A percentile compares a stretch with the other conserved stretches of the same genome.
These are phyloP conservation scores for Mimumesa dahlbomi DNA, from an alignment of 2,888 invertebrate species.

Conservation along the genomic window DNA sequence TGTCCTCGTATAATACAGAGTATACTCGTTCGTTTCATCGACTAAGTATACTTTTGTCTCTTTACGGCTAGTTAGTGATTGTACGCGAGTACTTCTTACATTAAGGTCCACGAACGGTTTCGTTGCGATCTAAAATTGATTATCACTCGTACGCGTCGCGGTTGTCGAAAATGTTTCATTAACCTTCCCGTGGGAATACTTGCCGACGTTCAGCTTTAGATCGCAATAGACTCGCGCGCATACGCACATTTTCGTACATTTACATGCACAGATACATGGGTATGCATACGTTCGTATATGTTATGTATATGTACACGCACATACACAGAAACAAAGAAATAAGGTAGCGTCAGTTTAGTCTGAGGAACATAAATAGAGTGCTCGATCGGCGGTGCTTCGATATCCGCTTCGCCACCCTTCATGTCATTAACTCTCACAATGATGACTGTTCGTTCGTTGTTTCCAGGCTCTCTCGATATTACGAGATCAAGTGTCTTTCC, in stretches of 20 bases:
- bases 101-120: constrained; percentile 32
- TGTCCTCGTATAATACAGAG: constrained; percentile 44
- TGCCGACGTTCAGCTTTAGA: constrained; percentile 27
- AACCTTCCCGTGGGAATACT: background rate
- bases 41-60: constrained; percentile 18
- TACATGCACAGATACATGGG: constrained; percentile 40
- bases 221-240: constrained; percentile 41
- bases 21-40: constrained; percentile 11
- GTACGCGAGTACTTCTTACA: constrained; percentile 43
- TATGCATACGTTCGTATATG: constrained; percentile 35
- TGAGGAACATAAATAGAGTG: constrained; percentile 55
- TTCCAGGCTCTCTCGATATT: constrained; percentile 13
- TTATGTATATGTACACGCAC: constrained; percentile 38
- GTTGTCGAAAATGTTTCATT: background rate
- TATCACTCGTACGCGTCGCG: background rate
- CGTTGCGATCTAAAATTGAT: constrained; percentile 37
- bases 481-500: constrained; percentile 19
- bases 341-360: constrained; percentile 51
- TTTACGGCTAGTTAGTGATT: constrained; percentile 36
- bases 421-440: constrained; percentile 9
- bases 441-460: constrained; percentile 2
- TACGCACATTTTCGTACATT: constrained; percentile 36
- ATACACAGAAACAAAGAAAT: constrained; percentile 55
- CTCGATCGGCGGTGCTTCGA: constrained; percentile 42
- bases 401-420: constrained; percentile 41